A percentile compares a stretch with the other conserved stretches of the same genome.
Evolutionary conservation across 2,113 vertebrate genomes (phyloP).

Genomic region (Bucco capensis): DNA sequence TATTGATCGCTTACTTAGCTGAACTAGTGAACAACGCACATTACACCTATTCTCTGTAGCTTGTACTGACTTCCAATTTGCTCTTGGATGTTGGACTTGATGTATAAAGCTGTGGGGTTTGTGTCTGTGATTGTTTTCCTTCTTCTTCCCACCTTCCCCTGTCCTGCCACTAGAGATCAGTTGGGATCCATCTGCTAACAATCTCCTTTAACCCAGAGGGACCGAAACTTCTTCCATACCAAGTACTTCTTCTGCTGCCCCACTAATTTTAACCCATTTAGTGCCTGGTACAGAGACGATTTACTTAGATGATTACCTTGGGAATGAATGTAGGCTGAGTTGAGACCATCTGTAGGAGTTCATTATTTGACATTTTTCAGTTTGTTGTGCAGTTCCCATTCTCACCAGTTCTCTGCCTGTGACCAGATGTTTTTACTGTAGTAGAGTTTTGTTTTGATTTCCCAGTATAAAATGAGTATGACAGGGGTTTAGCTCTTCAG

Average conservation of each 20-base stretch:
- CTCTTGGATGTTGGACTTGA: background rate
- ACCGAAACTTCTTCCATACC: background rate
- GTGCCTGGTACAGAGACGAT: background rate
- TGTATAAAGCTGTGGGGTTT: background rate
- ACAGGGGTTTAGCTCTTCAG: background rate
- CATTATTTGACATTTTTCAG: background rate
- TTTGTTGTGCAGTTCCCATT: background rate
- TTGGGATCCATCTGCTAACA: background rate
- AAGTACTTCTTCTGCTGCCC: background rate
- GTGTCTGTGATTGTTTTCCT: background rate
- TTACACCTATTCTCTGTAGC: background rate
- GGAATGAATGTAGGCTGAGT: background rate
- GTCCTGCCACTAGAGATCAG: background rate
- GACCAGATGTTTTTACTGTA: background rate
- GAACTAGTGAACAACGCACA: background rate
- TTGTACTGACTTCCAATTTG: conserved; percentile 13
- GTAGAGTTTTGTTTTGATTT: background rate
- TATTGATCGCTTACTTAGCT: conserved; percentile 55
- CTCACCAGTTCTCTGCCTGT: background rate
- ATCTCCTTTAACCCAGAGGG: background rate
- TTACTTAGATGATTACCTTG: background rate
- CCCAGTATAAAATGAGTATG: background rate
- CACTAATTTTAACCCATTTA: background rate
- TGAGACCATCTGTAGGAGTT: background rate
- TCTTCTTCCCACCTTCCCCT: background rate